Evolutionary conservation across 2,113 vertebrate species (phyloP), one percentile per base, ranked within the genome.

Genomic region (Ranitomeya imitator): DNA sequence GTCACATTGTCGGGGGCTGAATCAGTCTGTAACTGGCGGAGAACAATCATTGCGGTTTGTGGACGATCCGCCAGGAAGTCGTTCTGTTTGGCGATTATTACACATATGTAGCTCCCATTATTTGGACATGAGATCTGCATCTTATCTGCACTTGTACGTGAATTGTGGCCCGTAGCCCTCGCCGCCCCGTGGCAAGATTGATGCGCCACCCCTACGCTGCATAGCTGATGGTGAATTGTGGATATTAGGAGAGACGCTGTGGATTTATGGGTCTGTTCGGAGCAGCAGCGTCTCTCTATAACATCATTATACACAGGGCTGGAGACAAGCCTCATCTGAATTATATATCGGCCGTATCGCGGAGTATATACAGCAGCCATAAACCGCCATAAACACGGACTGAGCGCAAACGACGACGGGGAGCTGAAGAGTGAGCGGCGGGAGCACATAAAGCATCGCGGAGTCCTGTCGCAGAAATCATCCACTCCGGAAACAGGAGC

Each of bases 281-380:
- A 83, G 15, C 37, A 82, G 69, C 71, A 69, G 15, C 90, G 90
- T 89, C 84, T 15, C 63, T 16, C 23, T 84, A 19, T 89, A 84
- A 73, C 59, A 52, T 91, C 81, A 9, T 88, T 84, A 4, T 77
- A 86, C 91, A 76, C 61, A 81, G 84, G 37, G 88, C 9, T 89
- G 85, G 26, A 91, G 90, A 16, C 57, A 15, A 88, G 31, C 57
- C 26, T 90, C 71, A 60, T 83, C n/a, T 90, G 69, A 91, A 91
- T 93, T 91, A 91, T 88, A 67, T 80, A 89, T 93, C 89, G 82
- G 71, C 26, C 90, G 87, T 87, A 79, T 87, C 91, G 7, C 52
- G 81, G 77, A 90, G 90, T 19, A 57, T 86, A 55, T 87, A 86
- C 52, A 89, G 83, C 60, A 83, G 60, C 54, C 81, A 88, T 90